A percentile compares a stretch with the other conserved stretches of the same genome.
These are phyloP conservation scores for Ptyas mucosa DNA, from an alignment of 2,113 vertebrate genomes.

Conservation along the genomic window DNA sequence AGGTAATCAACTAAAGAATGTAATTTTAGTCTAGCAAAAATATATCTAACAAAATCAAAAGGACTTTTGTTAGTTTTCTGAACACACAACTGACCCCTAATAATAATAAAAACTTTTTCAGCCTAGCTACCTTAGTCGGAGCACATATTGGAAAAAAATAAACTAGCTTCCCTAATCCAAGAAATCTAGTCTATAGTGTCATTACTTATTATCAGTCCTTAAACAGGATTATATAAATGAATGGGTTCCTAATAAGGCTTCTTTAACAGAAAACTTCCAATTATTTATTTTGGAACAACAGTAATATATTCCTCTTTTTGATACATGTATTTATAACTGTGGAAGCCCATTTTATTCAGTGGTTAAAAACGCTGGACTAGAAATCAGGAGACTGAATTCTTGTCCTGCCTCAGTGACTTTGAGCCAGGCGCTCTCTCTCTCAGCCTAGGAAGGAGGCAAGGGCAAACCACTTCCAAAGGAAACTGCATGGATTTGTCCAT, in stretches of 20 bases:
- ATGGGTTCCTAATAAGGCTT: not conserved
- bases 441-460: not conserved
- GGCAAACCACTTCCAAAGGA: not conserved
- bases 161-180: not conserved
- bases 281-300: not conserved
- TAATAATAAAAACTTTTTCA: not conserved
- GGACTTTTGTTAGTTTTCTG: not conserved
- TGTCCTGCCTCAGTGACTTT: not conserved
- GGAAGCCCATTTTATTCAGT: not conserved
- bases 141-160: not conserved
- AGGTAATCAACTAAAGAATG: not conserved
- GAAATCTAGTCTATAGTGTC: not conserved
- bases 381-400: not conserved
- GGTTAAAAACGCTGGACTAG: not conserved
- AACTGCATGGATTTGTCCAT: not conserved
- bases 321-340: not conserved
- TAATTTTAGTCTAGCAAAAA: not conserved
- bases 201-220: not conserved
- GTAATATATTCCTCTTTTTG: not conserved
- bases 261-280: not conserved
- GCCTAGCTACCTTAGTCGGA: not conserved
- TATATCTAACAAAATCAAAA: not conserved
- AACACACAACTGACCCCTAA: not conserved
- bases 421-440: not conserved
- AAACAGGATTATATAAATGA: not conserved